Percentiles rank a stretch among this genome's conserved stretches.
phyloP scores from a whole-genome alignment of 1,140 invertebrate genomes.

The Listronotus bonariensis region DNA sequence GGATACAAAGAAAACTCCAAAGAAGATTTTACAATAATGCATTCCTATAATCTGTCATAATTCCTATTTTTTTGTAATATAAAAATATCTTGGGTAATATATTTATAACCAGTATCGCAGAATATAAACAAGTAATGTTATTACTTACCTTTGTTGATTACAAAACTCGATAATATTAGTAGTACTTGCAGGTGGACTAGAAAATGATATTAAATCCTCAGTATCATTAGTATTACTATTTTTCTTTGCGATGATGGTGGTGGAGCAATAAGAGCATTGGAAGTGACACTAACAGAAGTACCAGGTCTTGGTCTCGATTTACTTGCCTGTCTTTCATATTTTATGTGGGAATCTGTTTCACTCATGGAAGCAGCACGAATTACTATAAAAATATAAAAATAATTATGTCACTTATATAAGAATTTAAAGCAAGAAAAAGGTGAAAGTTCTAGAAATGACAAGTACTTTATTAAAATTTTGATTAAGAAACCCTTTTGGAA shows the following conservation, averaged over 20 bases:
- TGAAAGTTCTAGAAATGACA: too few relatives aligned
- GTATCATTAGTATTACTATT: slow-evolving; percentile 60
- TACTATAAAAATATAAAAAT: slow-evolving; percentile 46
- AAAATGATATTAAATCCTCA: slow-evolving; percentile 74
- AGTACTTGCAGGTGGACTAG: slow-evolving; percentile 62
- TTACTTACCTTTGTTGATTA: slow-evolving; percentile 43
- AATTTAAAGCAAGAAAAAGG: too few relatives aligned
- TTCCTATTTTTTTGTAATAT: too few relatives aligned
- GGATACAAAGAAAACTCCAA: too few relatives aligned
- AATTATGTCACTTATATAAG: too few relatives aligned
- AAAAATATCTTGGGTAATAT: too few relatives aligned
- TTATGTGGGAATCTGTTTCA: slow-evolving; percentile 49
- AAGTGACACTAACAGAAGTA: slow-evolving; percentile 29
- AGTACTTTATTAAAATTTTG: too few relatives aligned
- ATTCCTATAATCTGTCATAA: too few relatives aligned
- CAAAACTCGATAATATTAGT: slow-evolving; percentile 47
- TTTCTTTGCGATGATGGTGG: slow-evolving; percentile 59
- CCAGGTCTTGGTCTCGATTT: slow-evolving; percentile 51
- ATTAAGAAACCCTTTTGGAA: too few relatives aligned
- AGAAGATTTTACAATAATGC: too few relatives aligned
- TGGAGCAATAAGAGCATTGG: slow-evolving; percentile 59
- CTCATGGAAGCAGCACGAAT: slow-evolving; percentile 49
- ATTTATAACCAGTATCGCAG: too few relatives aligned
- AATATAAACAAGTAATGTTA: neutral
- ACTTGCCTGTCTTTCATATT: slow-evolving; percentile 43